phyloP scores from a whole-genome alignment of 2,888 invertebrate species.

The Trilocha varians region DNA sequence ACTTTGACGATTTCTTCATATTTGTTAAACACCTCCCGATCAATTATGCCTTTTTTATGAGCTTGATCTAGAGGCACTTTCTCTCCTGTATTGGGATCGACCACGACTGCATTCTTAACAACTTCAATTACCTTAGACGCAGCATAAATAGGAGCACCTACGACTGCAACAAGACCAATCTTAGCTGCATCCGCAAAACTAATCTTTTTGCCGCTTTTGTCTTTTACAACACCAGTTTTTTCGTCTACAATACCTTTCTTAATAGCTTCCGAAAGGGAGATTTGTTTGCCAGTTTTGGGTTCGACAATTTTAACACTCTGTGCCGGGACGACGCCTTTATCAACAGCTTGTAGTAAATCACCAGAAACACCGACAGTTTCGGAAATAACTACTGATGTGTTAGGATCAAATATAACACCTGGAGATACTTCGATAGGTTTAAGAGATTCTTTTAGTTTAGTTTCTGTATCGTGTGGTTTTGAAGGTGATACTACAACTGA shows the following conservation, averaged over 20 bases:
- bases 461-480: conserved; percentile 15
- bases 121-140: conserved; percentile 78
- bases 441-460: conserved; percentile 7
- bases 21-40: conserved; percentile 42
- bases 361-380: conserved; percentile 76
- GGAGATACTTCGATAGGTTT: conserved; percentile 79
- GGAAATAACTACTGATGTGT: conserved; percentile 78
- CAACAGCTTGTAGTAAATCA: conserved; percentile 81
- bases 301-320: conserved; percentile 79
- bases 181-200: conserved; percentile 83
- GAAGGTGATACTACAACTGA: not conserved
- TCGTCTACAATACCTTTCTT: conserved; percentile 82
- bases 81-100: conserved; percentile 83
- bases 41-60: conserved; percentile 78
- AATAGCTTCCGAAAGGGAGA: conserved; percentile 85
- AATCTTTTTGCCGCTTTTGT: conserved; percentile 77
- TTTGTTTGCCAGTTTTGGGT: conserved; percentile 77
- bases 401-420: conserved; percentile 83
- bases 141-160: conserved; percentile 83
- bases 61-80: conserved; percentile 82
- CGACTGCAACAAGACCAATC: conserved; percentile 80
- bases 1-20: conserved; percentile 22
- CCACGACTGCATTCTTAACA: conserved; percentile 73
- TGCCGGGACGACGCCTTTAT: conserved; percentile 80
- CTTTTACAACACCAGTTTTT: conserved; percentile 77